Evolutionary conservation across 2,113 vertebrate genomes (phyloP), one percentile per base, ranked within the genome.

Genomic region (Pygoscelis adeliae): DNA sequence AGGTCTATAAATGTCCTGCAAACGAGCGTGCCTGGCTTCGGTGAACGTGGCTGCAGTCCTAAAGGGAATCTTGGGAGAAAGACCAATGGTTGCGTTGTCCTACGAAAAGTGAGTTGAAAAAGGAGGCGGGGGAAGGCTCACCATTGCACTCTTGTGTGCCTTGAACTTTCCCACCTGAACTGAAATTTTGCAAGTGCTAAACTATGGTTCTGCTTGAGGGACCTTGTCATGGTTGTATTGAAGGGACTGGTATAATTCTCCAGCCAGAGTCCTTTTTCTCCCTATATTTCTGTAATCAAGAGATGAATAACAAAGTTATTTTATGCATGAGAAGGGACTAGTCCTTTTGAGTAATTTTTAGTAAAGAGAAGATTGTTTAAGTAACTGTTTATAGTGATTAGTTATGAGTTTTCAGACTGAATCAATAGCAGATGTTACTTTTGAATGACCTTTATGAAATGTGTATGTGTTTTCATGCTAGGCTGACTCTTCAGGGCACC

Each of bases 371-470:
- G 71, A 86, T 85, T 88, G 70, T 87, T 95, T 83, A 94, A 89
- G 49, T 84, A 76, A 93, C 89, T 91, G 56, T 90, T 96, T 95
- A 81, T 38, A 61, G 62, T 91, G 93, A 96, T 87, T 95, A 94
- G 71, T 90, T 91, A 36, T 30, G 70, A 93, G 40, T 84, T 89
- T 94, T 94, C 82, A 58, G 65, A 9, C 26, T 11, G 73, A 97
- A 96, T 96, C 66, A 89, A 71, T 38, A 89, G 69, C 96, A 97
- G 94, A 96, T 96, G 95, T 97, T 95, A 46, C 78, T 94, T 82
- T 52, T 40, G 83, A 84, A 66, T 91, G 87, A 92, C 82, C 87
- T 96, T 83, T 82, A 32, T 29, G 55, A 94, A 84, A 93, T 5
- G 38, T 93, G 87, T 50, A 20, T 91, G 86, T 73, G n/a, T 96